Percentiles rank a stretch among this genome's conserved stretches.
phyloP scores from a whole-genome alignment of 2,888 invertebrate genomes.

The Venusia cambrica region DNA sequence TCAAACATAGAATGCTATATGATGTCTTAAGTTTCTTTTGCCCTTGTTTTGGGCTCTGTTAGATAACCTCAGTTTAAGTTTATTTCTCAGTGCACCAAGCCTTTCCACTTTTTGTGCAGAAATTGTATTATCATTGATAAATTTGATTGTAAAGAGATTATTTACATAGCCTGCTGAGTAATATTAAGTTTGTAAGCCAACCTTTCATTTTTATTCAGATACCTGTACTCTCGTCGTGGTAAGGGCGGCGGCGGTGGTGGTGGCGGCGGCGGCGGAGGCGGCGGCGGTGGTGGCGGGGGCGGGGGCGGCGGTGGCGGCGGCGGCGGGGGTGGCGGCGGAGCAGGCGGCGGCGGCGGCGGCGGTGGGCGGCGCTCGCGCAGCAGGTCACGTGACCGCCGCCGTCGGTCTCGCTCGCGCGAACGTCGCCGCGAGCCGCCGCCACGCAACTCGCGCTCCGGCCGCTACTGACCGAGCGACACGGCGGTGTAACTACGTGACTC shows the following conservation, averaged over 20 bases:
- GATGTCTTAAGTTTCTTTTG: no score
- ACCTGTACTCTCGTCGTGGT: conserved; percentile 86
- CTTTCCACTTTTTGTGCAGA: no score
- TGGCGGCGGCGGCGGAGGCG: conserved; percentile 37
- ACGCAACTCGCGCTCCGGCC: conserved; percentile 79
- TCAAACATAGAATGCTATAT: no score
- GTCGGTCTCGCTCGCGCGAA: conserved; percentile 82
- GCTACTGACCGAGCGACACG: conserved; percentile 61
- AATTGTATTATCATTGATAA: no score
- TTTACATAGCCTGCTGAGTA: no score
- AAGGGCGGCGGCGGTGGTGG: conserved; percentile 46
- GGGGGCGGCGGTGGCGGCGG: conserved; percentile 68
- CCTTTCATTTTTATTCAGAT: conserved; percentile 58
- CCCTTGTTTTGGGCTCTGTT: no score
- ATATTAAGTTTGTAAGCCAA: no score
- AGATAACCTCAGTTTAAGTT: no score
- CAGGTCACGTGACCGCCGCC: conserved; percentile 72
- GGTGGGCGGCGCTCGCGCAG: conserved; percentile 58
- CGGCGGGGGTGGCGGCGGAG: conserved; percentile 63
- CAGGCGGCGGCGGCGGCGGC: conserved; percentile 22
- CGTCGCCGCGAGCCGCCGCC: conserved; percentile 75
- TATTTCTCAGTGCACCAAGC: no score
- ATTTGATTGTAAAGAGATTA: no score
- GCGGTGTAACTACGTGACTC: conserved; percentile 1
- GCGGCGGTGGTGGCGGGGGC: conserved; percentile 74